phyloP scores from a whole-genome alignment of 2,113 vertebrate species.

The Lethenteron reissneri region DNA sequence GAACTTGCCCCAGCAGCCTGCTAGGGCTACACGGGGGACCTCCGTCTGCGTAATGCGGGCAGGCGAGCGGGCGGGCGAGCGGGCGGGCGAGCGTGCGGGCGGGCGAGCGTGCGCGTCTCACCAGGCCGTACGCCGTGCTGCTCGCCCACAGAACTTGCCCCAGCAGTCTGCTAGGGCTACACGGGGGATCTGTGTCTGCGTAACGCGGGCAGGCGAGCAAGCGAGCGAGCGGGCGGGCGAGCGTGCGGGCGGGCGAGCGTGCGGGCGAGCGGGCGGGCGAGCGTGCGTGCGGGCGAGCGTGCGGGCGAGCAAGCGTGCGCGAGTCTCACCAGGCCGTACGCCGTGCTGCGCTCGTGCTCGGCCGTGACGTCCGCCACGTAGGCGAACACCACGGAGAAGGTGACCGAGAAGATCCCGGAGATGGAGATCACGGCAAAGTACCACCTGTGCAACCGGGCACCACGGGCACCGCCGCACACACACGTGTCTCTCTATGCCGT shows the following conservation, averaged over 20 bases:
- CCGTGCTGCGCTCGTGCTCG: constrained; percentile 65
- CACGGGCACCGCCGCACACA: background rate
- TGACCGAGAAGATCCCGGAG: constrained; percentile 69
- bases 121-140: constrained; percentile 29
- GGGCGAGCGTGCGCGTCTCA: too few species aligned
- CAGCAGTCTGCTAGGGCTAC: too few species aligned
- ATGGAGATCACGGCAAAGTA: constrained; percentile 80
- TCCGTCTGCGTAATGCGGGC: too few species aligned
- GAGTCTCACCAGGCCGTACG: constrained; percentile 45
- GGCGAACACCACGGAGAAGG: constrained; percentile 68
- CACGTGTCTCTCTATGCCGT: too few species aligned
- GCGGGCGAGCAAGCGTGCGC: too few species aligned
- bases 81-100: too few species aligned
- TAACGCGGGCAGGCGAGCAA: background rate
- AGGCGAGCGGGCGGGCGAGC: background rate
- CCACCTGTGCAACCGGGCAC: constrained; percentile 31
- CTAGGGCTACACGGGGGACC: too few species aligned
- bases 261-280: background rate
- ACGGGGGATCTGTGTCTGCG: too few species aligned
- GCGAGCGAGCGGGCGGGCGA: too few species aligned
- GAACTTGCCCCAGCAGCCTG: too few species aligned
- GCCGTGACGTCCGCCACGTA: constrained; percentile 65
- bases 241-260: background rate
- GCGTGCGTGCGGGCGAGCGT: too few species aligned
- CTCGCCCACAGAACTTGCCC: too few species aligned